These are phyloP conservation scores for Aplocera efformata DNA, from an alignment of 2,888 invertebrate species.

Conservation along the genomic window DNA sequence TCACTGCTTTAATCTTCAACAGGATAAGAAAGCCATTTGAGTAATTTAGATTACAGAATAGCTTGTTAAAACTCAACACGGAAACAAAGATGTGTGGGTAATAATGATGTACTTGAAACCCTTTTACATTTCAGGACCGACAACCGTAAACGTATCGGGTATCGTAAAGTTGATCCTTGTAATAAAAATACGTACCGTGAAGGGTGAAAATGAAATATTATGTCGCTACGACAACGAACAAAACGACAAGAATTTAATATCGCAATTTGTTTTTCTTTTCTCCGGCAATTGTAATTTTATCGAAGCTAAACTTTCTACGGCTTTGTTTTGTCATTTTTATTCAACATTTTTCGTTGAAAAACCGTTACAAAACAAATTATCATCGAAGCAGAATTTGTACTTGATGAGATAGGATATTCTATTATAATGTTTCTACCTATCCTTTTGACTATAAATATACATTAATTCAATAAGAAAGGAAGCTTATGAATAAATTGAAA, in stretches of 20 bases:
- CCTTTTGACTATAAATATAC: too few relatives aligned
- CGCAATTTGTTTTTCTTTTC: slow-evolving; percentile 28
- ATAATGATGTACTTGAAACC: slow-evolving; percentile 52
- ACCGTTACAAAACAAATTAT: slow-evolving; percentile 38
- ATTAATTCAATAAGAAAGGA: too few relatives aligned
- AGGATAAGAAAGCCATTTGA: too few relatives aligned
- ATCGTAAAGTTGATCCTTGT: slow-evolving; percentile 66
- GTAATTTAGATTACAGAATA: not conserved
- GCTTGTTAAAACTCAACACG: slow-evolving; percentile 38
- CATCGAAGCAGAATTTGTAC: slow-evolving; percentile 38
- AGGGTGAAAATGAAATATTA: slow-evolving; percentile 66
- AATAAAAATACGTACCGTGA: slow-evolving; percentile 67
- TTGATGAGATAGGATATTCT: slow-evolving; percentile 29
- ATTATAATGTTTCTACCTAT: too few relatives aligned
- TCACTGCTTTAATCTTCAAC: too few relatives aligned
- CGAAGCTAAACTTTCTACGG: slow-evolving; percentile 32
- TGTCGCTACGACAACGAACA: slow-evolving; percentile 42
- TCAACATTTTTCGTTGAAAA: slow-evolving; percentile 31
- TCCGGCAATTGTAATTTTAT: slow-evolving; percentile 13
- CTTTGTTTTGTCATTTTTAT: slow-evolving; percentile 32
- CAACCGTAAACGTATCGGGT: slow-evolving; percentile 70
- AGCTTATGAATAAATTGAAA: too few relatives aligned
- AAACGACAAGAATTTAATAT: slow-evolving; percentile 44
- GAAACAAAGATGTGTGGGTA: slow-evolving; percentile 48
- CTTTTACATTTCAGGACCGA: slow-evolving; percentile 66